Evolutionary conservation across 2,797 vertebrate genomes (phyloP).

Genomic region (Oryzias dopingdopingensis): DNA sequence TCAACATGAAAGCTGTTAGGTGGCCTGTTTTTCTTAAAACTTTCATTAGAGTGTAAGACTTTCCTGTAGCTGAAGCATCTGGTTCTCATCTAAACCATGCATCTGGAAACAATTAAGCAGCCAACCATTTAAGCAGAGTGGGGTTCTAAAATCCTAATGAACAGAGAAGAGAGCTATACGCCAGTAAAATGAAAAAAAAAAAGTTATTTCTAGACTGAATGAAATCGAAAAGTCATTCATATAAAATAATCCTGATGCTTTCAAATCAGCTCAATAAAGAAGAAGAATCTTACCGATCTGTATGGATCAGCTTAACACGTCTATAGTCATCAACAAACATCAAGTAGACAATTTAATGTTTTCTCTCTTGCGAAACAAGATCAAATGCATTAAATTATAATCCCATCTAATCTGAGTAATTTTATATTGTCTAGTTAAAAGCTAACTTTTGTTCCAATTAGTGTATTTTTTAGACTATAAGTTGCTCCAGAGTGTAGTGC

Average conservation of each 20-base stretch:
- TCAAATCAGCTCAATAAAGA: constrained; percentile 16
- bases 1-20: constrained; percentile 29
- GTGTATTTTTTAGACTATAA: too few species aligned
- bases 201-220: constrained; percentile 17
- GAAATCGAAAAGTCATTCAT: constrained; percentile 10
- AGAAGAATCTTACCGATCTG: constrained; percentile 1
- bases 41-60: constrained; percentile 57
- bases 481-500: too few species aligned
- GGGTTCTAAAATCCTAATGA: constrained; percentile 49
- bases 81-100: constrained; percentile 73
- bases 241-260: constrained; percentile 19
- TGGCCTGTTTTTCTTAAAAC: constrained; percentile 35
- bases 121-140: constrained; percentile 68
- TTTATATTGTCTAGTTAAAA: too few species aligned
- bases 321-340: too few species aligned
- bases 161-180: constrained; percentile 42
- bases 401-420: too few species aligned
- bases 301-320: background rate
- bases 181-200: constrained; percentile 17
- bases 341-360: too few species aligned
- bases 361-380: too few species aligned
- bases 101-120: constrained; percentile 77
- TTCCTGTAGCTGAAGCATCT: constrained; percentile 49
- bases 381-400: too few species aligned
- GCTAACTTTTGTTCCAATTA: too few species aligned